A percentile compares a stretch with the other conserved stretches of the same genome.
phyloP scores from a whole-genome alignment of 35 echinoderm and acorn worm species.

The Holothuria glaberrima region DNA sequence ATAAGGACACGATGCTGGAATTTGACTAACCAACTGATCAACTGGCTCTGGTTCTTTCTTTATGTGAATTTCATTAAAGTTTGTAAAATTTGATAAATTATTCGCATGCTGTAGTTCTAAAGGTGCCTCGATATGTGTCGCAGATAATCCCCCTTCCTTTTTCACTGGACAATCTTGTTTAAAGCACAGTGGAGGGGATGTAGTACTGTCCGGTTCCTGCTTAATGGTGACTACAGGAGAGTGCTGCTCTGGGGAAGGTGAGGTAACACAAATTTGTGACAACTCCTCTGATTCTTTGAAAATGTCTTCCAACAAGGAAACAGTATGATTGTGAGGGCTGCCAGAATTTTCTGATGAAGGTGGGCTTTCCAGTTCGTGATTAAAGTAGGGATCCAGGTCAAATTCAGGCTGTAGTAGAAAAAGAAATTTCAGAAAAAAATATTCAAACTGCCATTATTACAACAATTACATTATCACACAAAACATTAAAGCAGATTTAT shows the following conservation, averaged over 20 bases:
- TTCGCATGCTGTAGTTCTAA: neutral
- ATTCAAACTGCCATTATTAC: too few species aligned
- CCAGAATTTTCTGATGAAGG: neutral
- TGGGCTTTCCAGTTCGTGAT: slow-evolving; percentile 40
- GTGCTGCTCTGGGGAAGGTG: neutral
- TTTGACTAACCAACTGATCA: neutral
- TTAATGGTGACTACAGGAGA: slow-evolving; percentile 1
- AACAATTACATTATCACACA: too few species aligned
- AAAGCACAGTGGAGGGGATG: neutral
- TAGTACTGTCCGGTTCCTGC: slow-evolving; percentile 53
- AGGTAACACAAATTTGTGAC: neutral
- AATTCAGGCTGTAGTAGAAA: slow-evolving; percentile 28
- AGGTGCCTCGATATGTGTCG: neutral
- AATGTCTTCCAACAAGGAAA: slow-evolving; percentile 23
- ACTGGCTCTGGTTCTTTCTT: neutral
- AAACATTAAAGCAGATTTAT: too few species aligned
- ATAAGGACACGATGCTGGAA: neutral
- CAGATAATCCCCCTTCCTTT: too few species aligned
- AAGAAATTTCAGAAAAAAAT: too few species aligned
- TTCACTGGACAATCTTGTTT: neutral
- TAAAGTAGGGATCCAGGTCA: slow-evolving; percentile 50
- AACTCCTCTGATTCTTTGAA: slow-evolving; percentile 26
- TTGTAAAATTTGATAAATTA: neutral
- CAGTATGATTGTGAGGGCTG: neutral
- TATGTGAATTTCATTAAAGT: neutral